These are phyloP conservation scores for Mythimna pallens DNA, from an alignment of 2,888 invertebrate species.

Conservation along the genomic window DNA sequence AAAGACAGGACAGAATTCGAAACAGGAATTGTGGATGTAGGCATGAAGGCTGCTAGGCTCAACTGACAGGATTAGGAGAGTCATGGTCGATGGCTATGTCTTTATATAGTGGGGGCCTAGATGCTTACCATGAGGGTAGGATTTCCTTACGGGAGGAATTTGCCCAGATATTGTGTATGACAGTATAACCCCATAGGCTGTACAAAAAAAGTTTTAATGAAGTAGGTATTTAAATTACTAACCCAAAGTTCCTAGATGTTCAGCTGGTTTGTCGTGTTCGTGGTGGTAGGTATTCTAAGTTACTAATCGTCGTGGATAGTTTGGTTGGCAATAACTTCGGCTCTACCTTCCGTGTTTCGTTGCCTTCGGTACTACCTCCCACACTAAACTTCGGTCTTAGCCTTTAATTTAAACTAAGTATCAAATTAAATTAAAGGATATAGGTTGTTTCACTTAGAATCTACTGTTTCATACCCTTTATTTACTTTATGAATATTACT, in stretches of 20 bases:
- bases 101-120: too few species aligned
- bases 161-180: not conserved
- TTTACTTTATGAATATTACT: not conserved
- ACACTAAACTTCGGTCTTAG: slow-evolving; percentile 28
- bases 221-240: not conserved
- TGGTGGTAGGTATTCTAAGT: slow-evolving; percentile 13
- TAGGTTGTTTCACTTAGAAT: not conserved
- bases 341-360: slow-evolving; percentile 26
- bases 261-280: slow-evolving; percentile 5
- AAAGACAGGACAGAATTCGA: too few species aligned
- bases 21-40: too few species aligned
- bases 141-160: not conserved
- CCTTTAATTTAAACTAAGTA: slow-evolving; percentile 22
- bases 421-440: slow-evolving; percentile 3
- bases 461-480: not conserved
- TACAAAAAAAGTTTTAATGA: too few species aligned
- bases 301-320: slow-evolving; percentile 33
- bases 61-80: too few species aligned
- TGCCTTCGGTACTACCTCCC: slow-evolving; percentile 2
- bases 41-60: too few species aligned
- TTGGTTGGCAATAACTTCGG: slow-evolving; percentile 28
- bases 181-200: too few species aligned
- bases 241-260: not conserved
- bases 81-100: too few species aligned
- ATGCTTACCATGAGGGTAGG: too few species aligned